phyloP scores from a whole-genome alignment of 2,888 invertebrate species.

The Bruchidius siliquastri region DNA sequence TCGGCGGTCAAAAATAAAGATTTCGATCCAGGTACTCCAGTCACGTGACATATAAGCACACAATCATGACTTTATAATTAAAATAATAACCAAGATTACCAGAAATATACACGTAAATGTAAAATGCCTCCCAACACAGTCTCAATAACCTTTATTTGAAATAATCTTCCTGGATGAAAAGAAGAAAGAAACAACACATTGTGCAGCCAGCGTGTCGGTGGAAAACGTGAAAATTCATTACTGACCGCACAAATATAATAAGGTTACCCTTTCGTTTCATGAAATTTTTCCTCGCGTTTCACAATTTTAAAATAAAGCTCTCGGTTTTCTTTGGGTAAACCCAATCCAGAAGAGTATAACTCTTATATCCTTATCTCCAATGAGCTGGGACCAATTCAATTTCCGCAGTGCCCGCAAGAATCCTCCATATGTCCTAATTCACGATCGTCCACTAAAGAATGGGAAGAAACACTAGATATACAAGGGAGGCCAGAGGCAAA shows the following conservation, averaged over 20 bases:
- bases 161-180: background rate
- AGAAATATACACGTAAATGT: too few relatives aligned
- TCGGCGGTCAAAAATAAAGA: too few relatives aligned
- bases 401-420: background rate
- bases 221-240: background rate
- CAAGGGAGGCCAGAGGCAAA: background rate
- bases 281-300: background rate
- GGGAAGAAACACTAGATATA: background rate
- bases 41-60: too few relatives aligned
- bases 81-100: too few relatives aligned
- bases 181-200: background rate
- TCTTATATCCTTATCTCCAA: background rate
- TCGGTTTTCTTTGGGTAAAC: background rate
- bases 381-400: background rate
- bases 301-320: background rate
- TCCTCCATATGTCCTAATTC: background rate
- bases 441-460: background rate
- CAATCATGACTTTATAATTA: too few relatives aligned
- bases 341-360: background rate
- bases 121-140: too few relatives aligned
- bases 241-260: background rate
- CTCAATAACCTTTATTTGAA: too few relatives aligned
- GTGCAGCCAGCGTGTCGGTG: background rate
- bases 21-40: too few relatives aligned
- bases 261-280: background rate